These are phyloP conservation scores for Deilephila porcellus DNA, from an alignment of 2,888 invertebrate genomes.

Conservation along the genomic window DNA sequence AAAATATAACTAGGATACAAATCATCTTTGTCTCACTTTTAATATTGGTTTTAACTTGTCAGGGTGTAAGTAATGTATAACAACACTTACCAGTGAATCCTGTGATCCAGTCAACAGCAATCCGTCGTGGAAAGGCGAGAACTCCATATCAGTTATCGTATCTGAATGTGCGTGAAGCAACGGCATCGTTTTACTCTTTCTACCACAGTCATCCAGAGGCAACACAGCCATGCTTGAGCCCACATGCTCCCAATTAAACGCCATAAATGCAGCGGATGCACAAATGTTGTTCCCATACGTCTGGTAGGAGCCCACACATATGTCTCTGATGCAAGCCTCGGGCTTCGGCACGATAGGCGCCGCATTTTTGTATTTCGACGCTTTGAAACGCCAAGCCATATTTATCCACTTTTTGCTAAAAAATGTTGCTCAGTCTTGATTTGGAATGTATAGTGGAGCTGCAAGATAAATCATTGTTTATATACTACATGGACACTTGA, in stretches of 20 bases:
- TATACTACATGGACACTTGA: not conserved
- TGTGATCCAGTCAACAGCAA: conserved; percentile 95
- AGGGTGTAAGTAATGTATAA: too few species aligned
- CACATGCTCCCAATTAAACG: conserved; percentile 97
- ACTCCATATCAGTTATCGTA: conserved; percentile 97
- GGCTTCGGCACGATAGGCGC: conserved; percentile 98
- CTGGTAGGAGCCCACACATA: conserved; percentile 96
- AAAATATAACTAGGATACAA: too few species aligned
- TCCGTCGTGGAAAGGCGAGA: conserved; percentile 98
- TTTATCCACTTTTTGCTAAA: conserved; percentile 64
- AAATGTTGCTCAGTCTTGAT: conserved; percentile 73
- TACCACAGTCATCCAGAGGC: conserved; percentile 94
- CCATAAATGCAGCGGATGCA: conserved; percentile 96
- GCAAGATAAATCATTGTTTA: conserved; percentile 47
- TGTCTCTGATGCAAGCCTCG: conserved; percentile 94
- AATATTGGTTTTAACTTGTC: too few species aligned
- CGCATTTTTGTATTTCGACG: conserved; percentile 99
- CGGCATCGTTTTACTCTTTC: conserved; percentile 95
- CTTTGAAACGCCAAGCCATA: conserved; percentile 98
- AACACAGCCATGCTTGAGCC: conserved; percentile 95
- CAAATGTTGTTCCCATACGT: conserved; percentile 98
- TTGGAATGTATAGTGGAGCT: conserved; percentile 75
- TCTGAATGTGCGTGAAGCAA: conserved; percentile 94
- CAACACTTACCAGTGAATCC: conserved; percentile 88
- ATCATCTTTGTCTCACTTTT: too few species aligned